A percentile compares a stretch with the other conserved stretches of the same genome.
phyloP scores from a whole-genome alignment of 2,888 invertebrate species.

The Eupithecia centaureata region DNA sequence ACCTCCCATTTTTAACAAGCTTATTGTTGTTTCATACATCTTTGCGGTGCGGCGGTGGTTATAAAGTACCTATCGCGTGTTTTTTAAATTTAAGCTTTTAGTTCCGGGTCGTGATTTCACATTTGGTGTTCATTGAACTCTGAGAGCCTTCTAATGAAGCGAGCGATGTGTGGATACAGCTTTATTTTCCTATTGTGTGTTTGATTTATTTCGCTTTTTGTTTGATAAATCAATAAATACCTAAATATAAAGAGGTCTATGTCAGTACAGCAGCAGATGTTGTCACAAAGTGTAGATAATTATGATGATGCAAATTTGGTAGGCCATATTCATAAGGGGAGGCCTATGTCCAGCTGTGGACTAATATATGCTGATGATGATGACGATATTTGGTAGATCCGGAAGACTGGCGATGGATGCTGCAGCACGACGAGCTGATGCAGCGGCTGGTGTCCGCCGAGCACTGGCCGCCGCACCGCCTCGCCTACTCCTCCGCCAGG shows the following conservation, averaged over 20 bases:
- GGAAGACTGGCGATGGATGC: conserved; percentile 61
- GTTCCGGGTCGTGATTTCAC: not conserved
- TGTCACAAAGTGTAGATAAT: too few relatives aligned
- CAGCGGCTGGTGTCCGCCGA: conserved; percentile 53
- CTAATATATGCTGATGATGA: not conserved
- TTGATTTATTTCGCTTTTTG: too few relatives aligned
- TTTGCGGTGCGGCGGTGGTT: not conserved
- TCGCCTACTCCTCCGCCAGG: conserved; percentile 62
- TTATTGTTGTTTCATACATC: not conserved
- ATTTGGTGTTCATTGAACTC: not conserved
- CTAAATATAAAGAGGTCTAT: too few relatives aligned
- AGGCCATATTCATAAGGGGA: too few relatives aligned
- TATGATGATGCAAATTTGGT: too few relatives aligned
- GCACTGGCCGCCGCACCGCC: conserved; percentile 62
- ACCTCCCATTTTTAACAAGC: too few relatives aligned
- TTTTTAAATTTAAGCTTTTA: not conserved
- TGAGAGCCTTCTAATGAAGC: not conserved
- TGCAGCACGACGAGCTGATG: conserved; percentile 56
- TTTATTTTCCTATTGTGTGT: too few relatives aligned
- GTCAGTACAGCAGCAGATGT: too few relatives aligned
- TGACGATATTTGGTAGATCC: conserved; percentile 41
- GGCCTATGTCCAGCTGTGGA: too few relatives aligned
- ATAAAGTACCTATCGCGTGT: not conserved
- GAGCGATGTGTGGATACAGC: too few relatives aligned
- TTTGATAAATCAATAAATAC: too few relatives aligned